A percentile compares a stretch with the other conserved stretches of the same genome.
phyloP scores from a whole-genome alignment of 2,797 vertebrate genomes.

The Otolemur crassicaudatus region DNA sequence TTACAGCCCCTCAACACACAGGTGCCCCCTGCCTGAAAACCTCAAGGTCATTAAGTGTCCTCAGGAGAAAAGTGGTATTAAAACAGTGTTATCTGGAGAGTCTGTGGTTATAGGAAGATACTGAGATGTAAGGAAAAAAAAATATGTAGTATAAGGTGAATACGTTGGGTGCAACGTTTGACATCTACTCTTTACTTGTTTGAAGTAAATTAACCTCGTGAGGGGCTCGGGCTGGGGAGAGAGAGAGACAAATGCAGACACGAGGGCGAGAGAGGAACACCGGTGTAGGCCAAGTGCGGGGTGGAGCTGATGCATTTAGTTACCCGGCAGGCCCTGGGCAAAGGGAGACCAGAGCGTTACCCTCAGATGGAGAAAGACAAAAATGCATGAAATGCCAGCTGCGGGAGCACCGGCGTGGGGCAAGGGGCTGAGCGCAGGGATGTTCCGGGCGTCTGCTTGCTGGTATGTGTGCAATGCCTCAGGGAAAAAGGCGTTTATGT shows the following conservation, averaged over 20 bases:
- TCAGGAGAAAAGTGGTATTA: not conserved
- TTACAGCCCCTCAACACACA: not conserved
- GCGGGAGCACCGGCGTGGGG: not conserved
- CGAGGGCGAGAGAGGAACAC: not conserved
- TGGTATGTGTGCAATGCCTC: not conserved
- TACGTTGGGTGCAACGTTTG: not conserved
- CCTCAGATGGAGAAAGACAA: not conserved
- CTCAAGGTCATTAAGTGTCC: not conserved
- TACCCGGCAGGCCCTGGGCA: not conserved
- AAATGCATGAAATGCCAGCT: not conserved
- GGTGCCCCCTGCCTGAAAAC: not conserved
- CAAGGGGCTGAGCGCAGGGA: not conserved
- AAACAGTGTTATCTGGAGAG: not conserved
- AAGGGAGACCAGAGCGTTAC: not conserved
- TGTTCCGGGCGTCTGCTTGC: accelerated
- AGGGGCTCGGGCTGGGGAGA: too few relatives aligned
- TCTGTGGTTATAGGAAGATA: not conserved
- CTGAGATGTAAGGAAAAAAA: not conserved
- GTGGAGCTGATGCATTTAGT: not conserved
- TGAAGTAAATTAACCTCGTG: not conserved
- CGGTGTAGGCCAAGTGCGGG: too few relatives aligned
- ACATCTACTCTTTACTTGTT: not conserved
- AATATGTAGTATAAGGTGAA: not conserved
- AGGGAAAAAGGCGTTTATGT: not conserved
- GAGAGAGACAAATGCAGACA: not conserved